A percentile compares a stretch with the other conserved stretches of the same genome.
Conservation (phyloP, 2,888 invertebrate genomes). For the Esperia sulphurella region DNA sequence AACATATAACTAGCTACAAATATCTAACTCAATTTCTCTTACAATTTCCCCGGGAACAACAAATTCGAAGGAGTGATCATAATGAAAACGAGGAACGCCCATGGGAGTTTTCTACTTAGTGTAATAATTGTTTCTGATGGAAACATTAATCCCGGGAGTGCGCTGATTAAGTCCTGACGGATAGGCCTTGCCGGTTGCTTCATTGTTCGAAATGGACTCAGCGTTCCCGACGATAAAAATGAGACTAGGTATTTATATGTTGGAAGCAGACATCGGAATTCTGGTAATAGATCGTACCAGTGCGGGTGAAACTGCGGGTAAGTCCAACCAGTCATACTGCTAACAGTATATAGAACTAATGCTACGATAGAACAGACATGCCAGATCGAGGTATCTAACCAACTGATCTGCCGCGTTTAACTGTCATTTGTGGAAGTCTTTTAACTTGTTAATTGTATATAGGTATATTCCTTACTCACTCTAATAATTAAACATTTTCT, state of each 20-base stretch:
- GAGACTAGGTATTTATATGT: background rate
- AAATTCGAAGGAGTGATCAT: background rate
- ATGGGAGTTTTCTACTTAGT: slow-evolving; percentile 1
- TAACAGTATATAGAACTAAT: too few relatives aligned
- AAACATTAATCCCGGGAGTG: slow-evolving; percentile 28
- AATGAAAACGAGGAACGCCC: background rate
- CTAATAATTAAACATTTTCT: too few relatives aligned
- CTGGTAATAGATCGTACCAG: too few relatives aligned
- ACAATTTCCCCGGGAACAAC: background rate
- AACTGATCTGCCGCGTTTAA: too few relatives aligned
- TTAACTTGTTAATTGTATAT: too few relatives aligned
- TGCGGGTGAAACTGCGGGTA: too few relatives aligned
- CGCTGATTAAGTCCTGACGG: slow-evolving; percentile 35
- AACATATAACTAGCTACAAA: background rate
- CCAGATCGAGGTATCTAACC: too few relatives aligned
- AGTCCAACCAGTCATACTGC: too few relatives aligned
- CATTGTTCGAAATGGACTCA: background rate
- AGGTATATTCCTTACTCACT: too few relatives aligned
- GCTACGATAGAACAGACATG: too few relatives aligned
- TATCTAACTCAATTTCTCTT: background rate
- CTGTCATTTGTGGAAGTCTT: too few relatives aligned
- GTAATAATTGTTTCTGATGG: slow-evolving; percentile 33
- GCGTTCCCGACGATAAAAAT: background rate
- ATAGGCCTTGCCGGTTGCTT: slow-evolving; percentile 24
- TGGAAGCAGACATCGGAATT: background rate